These are phyloP conservation scores for Naso thynnoides DNA, from an alignment of 2,797 vertebrate genomes.

Conservation along the genomic window DNA sequence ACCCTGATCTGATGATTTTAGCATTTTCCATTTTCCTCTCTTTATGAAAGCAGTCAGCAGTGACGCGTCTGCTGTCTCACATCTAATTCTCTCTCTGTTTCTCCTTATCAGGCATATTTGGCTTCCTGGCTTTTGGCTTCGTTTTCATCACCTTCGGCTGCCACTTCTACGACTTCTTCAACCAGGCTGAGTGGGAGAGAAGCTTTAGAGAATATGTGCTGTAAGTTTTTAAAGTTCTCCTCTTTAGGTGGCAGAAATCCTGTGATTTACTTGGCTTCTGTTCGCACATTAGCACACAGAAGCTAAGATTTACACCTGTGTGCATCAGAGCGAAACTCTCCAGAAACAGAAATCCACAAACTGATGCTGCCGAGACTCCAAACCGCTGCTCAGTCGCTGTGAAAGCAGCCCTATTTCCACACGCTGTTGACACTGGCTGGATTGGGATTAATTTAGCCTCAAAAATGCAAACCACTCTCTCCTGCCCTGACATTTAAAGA, in stretches of 20 bases:
- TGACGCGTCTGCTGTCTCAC: neutral
- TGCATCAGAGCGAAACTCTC: neutral
- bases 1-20: no score
- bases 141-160: constrained; percentile 98
- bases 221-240: constrained; percentile 81
- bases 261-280: neutral
- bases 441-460: constrained; percentile 58
- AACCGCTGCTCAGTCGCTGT: constrained; percentile 46
- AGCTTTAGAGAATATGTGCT: constrained; percentile 98
- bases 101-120: constrained; percentile 91
- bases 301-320: constrained; percentile 42
- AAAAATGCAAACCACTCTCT: constrained; percentile 63
- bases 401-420: constrained; percentile 58
- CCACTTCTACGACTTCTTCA: constrained; percentile 99
- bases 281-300: no score
- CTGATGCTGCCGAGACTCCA: constrained; percentile 49
- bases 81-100: neutral
- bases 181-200: constrained; percentile 97
- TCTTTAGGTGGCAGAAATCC: neutral
- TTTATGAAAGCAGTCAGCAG: neutral
- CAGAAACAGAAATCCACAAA: constrained; percentile 48
- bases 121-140: constrained; percentile 96
- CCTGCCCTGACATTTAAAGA: constrained; percentile 43
- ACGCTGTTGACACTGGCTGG: constrained; percentile 64
- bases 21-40: neutral